Evolutionary conservation across 2,113 vertebrate genomes (phyloP), one percentile per base, ranked within the genome.

Genomic region (Vidua chalybeata): DNA sequence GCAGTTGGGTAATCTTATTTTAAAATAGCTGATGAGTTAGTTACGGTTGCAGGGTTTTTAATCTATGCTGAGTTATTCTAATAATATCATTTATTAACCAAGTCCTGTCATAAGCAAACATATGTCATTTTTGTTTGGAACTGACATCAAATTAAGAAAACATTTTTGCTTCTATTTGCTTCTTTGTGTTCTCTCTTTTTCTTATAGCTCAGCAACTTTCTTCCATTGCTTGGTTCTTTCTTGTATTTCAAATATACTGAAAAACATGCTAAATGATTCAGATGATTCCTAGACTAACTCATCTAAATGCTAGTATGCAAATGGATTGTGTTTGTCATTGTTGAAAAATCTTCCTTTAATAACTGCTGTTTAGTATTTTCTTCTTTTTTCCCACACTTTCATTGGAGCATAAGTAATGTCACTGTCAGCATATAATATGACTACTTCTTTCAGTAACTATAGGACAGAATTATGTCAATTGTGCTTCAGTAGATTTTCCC

Each of bases 21-120:
- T 1, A 84, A 89, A 86, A 75, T 26, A 84, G 13, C 22, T 86
- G 17, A 45, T 71, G 22, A 41, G 14, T 72, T 67, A 26, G 61
- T 35, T 35, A 35, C 35, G 35, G 35, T 30, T 69, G 21, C 28
- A 76, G 13, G 2, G 2, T 19, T 62, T 83, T 81, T 35, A 66
- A 43, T 49, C 66, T 51, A 8, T 48, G 11, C 12, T 39, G 61
- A 74, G 23, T 67, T 23, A 18, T 78, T 87, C 26, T 77, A 84
- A 16, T 51, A 83, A 35, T 43, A 81, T 11, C 1, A 4, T 69
- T 62, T 80, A 62, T 67, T 81, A 78, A 78, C n/a, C 20, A 63
- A 55, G 39, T 51, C 0, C 0, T 62, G 43, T 41, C 18, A 58
- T 46, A 31, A 8, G 41, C 1, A 5, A 67, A 61, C 0, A 0